phyloP scores from a whole-genome alignment of 2,888 invertebrate genomes.

The Gari tellinella region DNA sequence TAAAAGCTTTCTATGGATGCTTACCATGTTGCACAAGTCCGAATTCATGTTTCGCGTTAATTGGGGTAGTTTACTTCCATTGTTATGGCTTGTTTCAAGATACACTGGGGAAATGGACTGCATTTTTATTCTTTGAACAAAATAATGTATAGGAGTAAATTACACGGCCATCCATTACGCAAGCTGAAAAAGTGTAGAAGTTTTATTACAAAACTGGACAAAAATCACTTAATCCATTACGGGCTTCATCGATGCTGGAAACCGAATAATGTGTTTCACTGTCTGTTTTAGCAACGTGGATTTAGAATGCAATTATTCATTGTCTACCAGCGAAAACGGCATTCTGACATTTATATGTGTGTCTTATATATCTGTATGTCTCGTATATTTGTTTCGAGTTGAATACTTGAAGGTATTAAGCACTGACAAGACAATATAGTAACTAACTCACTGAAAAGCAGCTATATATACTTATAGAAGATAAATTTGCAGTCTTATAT shows the following conservation, averaged over 20 bases:
- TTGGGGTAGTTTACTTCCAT: slow-evolving; percentile 41
- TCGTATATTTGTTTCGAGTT: too few species aligned
- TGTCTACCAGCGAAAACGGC: too few species aligned
- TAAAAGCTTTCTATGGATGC: slow-evolving; percentile 48
- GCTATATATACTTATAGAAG: too few species aligned
- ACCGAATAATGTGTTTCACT: slow-evolving; percentile 1
- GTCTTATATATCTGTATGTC: too few species aligned
- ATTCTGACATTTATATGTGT: too few species aligned
- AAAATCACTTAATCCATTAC: slow-evolving; percentile 24
- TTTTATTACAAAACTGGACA: slow-evolving; percentile 31
- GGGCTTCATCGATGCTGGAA: slow-evolving; percentile 9
- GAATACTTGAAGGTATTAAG: too few species aligned
- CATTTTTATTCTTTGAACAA: slow-evolving; percentile 23
- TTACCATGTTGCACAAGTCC: slow-evolving; percentile 32
- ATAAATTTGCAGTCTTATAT: too few species aligned
- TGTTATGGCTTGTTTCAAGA: slow-evolving; percentile 23
- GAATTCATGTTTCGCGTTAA: slow-evolving; percentile 53
- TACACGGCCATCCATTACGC: slow-evolving; percentile 37
- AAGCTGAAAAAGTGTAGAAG: slow-evolving; percentile 18
- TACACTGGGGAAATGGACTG: slow-evolving; percentile 34
- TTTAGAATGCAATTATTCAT: too few species aligned
- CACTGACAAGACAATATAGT: too few species aligned
- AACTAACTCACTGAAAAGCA: too few species aligned
- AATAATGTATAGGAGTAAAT: slow-evolving; percentile 43
- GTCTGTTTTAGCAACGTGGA: too few species aligned